phyloP scores from a whole-genome alignment of 2,888 invertebrate species.

The Vanessa cardui region DNA sequence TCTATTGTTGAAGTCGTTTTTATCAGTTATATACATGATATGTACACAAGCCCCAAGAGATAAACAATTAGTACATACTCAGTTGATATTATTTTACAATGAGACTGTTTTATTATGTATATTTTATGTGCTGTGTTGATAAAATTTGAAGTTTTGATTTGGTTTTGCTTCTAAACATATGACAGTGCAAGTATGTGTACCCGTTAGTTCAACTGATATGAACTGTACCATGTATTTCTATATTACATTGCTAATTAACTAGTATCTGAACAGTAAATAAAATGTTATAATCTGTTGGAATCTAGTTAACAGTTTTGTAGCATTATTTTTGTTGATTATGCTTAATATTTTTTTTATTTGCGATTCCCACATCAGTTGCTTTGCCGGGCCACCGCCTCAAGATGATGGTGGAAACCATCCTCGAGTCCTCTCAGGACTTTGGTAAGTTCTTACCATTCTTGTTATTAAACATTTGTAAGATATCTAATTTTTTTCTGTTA shows the following conservation, averaged over 20 bases:
- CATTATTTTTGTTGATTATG: constrained; percentile 34
- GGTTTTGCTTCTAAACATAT: too few relatives aligned
- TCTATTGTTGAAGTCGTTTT: constrained; percentile 16
- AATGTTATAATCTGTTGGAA: neutral
- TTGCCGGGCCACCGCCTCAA: constrained; percentile 57
- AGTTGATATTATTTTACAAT: constrained; percentile 4
- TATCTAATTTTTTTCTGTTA: too few relatives aligned
- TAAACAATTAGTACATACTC: constrained; percentile 1
- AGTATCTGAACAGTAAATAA: neutral
- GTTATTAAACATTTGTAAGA: too few relatives aligned
- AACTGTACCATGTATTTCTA: neutral
- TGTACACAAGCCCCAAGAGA: constrained; percentile 6
- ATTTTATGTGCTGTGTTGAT: neutral
- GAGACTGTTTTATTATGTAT: neutral
- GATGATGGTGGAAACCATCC: constrained; percentile 80
- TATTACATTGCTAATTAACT: neutral
- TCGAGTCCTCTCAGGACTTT: constrained; percentile 79
- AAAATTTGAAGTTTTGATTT: too few relatives aligned
- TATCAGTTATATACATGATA: constrained; percentile 8
- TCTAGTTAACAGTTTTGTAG: constrained; percentile 14
- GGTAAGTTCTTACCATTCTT: constrained; percentile 56
- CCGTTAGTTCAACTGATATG: neutral
- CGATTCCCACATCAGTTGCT: constrained; percentile 57
- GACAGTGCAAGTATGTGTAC: too few relatives aligned
- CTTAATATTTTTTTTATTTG: constrained; percentile 52